These are phyloP conservation scores for Girardinus metallicus DNA, from an alignment of 2,797 vertebrate species.

Conservation along the genomic window DNA sequence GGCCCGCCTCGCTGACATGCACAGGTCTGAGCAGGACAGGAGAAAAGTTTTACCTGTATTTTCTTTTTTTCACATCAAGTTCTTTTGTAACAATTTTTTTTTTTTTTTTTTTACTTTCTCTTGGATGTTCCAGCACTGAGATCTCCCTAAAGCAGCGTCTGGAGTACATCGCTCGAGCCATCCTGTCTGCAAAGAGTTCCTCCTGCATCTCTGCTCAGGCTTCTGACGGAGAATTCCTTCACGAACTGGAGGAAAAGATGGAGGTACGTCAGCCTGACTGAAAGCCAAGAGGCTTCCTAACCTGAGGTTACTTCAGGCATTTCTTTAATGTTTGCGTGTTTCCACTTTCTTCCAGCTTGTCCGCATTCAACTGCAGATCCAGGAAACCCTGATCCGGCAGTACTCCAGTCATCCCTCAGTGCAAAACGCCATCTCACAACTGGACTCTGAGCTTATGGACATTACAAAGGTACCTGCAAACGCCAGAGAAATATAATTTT, in stretches of 20 bases:
- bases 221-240: conserved; percentile 97
- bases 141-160: conserved; percentile 94
- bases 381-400: conserved; percentile 90
- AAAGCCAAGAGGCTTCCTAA: not conserved
- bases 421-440: conserved; percentile 89
- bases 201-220: conserved; percentile 90
- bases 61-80: not conserved
- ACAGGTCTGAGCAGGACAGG: conserved; percentile 81
- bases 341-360: conserved; percentile 83
- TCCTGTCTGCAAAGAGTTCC: conserved; percentile 97
- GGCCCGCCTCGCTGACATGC: conserved; percentile 93
- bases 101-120: not conserved
- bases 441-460: conserved; percentile 96
- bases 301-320: not conserved
- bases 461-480: conserved; percentile 89
- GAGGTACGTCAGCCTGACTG: conserved; percentile 79
- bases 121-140: conserved; percentile 85
- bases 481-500: not conserved
- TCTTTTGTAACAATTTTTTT: not conserved
- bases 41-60: no score
- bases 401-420: conserved; percentile 93
- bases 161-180: conserved; percentile 95
- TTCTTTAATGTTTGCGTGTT: not conserved
- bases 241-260: conserved; percentile 98
- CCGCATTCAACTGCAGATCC: conserved; percentile 96